Conservation (phyloP, 2,888 invertebrate genomes). For the Salpingus planirostris region DNA sequence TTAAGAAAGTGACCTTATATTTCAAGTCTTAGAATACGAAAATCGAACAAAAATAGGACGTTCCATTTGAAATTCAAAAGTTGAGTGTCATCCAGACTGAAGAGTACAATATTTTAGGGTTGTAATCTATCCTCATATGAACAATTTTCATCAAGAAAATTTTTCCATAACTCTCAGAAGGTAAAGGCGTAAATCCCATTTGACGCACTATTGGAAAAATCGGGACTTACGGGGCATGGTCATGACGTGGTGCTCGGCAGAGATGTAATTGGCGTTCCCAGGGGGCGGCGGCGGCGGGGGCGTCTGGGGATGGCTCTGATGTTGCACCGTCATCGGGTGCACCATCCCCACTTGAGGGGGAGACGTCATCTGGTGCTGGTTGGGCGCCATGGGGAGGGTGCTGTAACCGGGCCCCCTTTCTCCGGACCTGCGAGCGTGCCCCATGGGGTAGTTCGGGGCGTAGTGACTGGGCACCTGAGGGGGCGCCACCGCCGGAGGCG, state of each 20-base stretch:
- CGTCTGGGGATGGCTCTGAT: slow-evolving; percentile 44
- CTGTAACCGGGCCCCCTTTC: slow-evolving; percentile 66
- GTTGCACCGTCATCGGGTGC: slow-evolving; percentile 57
- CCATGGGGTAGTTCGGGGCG: slow-evolving; percentile 87
- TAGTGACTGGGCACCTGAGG: slow-evolving; percentile 96
- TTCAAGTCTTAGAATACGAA: no score
- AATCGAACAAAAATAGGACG: no score
- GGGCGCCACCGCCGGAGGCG: slow-evolving; percentile 93
- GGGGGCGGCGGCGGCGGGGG: slow-evolving; percentile 59
- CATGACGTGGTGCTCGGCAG: slow-evolving; percentile 46
- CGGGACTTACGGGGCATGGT: slow-evolving; percentile 75
- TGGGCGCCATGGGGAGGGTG: slow-evolving; percentile 60
- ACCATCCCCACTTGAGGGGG: slow-evolving; percentile 67
- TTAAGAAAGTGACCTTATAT: neutral
- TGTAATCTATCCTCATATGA: no score
- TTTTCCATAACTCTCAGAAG: no score
- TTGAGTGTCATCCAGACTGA: no score
- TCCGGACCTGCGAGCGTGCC: slow-evolving; percentile 57
- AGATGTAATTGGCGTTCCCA: slow-evolving; percentile 43
- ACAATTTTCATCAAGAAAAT: no score
- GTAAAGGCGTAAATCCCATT: no score
- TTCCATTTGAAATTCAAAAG: no score
- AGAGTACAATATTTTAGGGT: slow-evolving; percentile 1
- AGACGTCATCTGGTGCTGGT: slow-evolving; percentile 29
- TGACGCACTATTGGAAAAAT: no score